Conservation (phyloP, 35 echinoderm and acorn worm genomes). For the Amphiura filiformis region DNA sequence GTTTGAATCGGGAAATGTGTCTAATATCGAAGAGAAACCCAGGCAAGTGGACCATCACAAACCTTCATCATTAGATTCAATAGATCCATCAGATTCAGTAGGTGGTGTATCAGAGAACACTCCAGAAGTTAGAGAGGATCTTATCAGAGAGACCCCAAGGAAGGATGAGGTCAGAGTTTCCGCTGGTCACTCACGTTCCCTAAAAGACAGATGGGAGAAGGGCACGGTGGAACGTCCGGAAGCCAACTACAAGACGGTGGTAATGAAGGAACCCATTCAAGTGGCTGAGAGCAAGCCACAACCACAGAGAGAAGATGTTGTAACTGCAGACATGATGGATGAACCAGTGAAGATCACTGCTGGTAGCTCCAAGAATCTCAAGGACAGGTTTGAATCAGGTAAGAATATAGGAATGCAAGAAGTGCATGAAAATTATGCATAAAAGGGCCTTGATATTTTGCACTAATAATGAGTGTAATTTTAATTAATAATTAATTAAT, state of each 20-base stretch:
- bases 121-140: slow-evolving; percentile 67
- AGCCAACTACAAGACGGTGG: slow-evolving; percentile 45
- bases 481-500: too few relatives aligned
- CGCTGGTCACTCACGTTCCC: slow-evolving; percentile 54
- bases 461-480: too few relatives aligned
- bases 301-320: slow-evolving; percentile 35
- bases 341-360: slow-evolving; percentile 51
- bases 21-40: slow-evolving; percentile 66
- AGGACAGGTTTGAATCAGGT: slow-evolving; percentile 19
- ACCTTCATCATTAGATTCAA: slow-evolving; percentile 47
- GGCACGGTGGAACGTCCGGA: slow-evolving; percentile 81
- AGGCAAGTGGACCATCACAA: slow-evolving; percentile 37
- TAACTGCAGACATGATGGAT: slow-evolving; percentile 15
- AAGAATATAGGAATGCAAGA: too few relatives aligned
- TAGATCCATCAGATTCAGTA: slow-evolving; percentile 23
- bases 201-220: slow-evolving; percentile 80
- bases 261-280: slow-evolving; percentile 24
- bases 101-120: slow-evolving; percentile 72
- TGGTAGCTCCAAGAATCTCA: slow-evolving; percentile 46
- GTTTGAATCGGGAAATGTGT: slow-evolving; percentile 88
- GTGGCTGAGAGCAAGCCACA: slow-evolving; percentile 55
- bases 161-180: slow-evolving; percentile 51
- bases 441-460: too few relatives aligned
- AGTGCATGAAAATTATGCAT: too few relatives aligned
- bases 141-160: slow-evolving; percentile 33